Evolutionary conservation across 2,797 vertebrate species (phyloP).

Genomic region (Prunella strophiata): DNA sequence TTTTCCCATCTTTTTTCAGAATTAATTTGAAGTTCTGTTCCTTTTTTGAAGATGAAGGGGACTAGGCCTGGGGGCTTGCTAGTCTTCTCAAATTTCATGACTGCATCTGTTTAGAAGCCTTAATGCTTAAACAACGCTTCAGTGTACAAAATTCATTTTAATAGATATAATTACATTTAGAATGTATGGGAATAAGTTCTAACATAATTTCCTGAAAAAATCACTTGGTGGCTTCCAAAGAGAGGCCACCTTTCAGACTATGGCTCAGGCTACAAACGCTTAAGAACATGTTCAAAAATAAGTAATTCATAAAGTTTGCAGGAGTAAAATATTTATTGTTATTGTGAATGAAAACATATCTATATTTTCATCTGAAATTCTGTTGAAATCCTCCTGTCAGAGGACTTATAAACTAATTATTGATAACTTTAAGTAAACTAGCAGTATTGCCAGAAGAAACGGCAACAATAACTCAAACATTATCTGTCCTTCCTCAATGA

Average conservation of each 20-base stretch:
- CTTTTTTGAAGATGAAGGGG: background rate
- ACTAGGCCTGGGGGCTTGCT: background rate
- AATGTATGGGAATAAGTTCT: background rate
- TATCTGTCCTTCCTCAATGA: background rate
- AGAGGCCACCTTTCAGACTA: background rate
- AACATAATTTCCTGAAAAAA: background rate
- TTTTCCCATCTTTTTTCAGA: background rate
- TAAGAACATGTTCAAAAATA: background rate
- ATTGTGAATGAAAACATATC: background rate
- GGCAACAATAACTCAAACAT: background rate
- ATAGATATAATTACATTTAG: background rate
- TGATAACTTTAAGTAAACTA: background rate
- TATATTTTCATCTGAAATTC: background rate
- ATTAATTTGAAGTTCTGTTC: background rate
- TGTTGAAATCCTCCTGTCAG: background rate
- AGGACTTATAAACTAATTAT: background rate
- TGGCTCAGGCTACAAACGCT: background rate
- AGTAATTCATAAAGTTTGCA: background rate
- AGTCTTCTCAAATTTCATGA: background rate
- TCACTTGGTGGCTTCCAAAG: background rate
- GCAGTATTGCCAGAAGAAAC: background rate
- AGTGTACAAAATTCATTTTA: background rate
- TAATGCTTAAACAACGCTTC: background rate
- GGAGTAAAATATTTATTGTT: background rate
- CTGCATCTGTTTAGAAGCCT: background rate